Percentiles rank a stretch among this genome's conserved stretches.
Evolutionary conservation across 37 sponge, comb jelly and placozoan species (phyloP).

Genomic region (Bolinopsis microptera): DNA sequence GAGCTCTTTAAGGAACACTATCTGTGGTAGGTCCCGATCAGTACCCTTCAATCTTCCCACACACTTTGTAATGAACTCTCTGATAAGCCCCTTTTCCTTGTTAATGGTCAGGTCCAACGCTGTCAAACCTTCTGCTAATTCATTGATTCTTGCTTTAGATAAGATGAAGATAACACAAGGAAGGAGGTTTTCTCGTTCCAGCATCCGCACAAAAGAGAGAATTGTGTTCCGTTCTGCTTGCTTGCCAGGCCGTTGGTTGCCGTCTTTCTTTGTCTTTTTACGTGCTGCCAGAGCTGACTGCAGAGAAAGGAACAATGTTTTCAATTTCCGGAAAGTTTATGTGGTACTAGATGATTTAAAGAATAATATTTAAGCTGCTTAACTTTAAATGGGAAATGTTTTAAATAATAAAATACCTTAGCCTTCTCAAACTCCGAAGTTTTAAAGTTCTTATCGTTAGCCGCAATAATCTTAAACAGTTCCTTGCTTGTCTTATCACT

Average conservation of each 20-base stretch:
- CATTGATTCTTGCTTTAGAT: constrained; percentile 84
- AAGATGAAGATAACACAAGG: constrained; percentile 97
- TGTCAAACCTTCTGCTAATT: constrained; percentile 76
- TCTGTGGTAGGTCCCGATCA: constrained; percentile 89
- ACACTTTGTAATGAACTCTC: constrained; percentile 85
- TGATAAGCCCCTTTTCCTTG: constrained; percentile 83
- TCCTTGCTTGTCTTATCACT: constrained; percentile 89
- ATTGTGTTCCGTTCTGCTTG: constrained; percentile 10
- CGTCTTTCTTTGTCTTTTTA: constrained; percentile 17
- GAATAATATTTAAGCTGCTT: no score
- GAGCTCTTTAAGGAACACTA: constrained; percentile 45
- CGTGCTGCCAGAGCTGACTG: not conserved
- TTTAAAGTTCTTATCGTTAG: constrained; percentile 70
- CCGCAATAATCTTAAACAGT: constrained; percentile 83
- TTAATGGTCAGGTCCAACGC: constrained; percentile 79
- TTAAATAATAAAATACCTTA: not conserved
- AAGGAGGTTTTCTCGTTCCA: constrained; percentile 71
- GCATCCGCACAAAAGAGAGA: not conserved
- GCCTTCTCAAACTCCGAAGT: constrained; percentile 22
- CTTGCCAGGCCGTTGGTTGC: not conserved
- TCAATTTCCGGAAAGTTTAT: no score
- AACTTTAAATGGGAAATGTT: no score
- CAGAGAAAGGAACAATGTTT: not conserved
- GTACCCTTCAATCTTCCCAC: constrained; percentile 76
- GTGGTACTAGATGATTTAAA: no score